These are phyloP conservation scores for Ceratina japonica DNA, from an alignment of 1,140 invertebrate genomes.

Conservation along the genomic window DNA sequence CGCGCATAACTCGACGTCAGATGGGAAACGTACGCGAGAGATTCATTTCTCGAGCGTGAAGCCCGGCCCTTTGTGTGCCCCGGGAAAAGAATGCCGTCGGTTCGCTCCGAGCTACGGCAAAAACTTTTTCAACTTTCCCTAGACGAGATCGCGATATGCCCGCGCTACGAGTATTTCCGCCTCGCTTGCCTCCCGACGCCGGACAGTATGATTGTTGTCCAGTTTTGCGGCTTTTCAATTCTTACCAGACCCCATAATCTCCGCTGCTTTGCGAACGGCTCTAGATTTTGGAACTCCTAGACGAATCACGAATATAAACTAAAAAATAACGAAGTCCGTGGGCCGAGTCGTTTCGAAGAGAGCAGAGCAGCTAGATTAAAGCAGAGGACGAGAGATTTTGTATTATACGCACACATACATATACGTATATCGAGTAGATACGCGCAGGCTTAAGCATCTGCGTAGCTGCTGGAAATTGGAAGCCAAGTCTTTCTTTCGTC, in stretches of 20 bases:
- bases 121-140: conserved; percentile 34
- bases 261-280: too few species aligned
- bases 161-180: conserved; percentile 9
- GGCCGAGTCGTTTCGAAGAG: neutral
- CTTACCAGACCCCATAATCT: neutral
- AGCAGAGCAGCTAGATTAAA: neutral
- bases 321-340: neutral
- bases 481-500: neutral
- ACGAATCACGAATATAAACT: neutral
- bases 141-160: conserved; percentile 21
- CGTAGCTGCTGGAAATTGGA: neutral
- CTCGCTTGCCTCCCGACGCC: neutral
- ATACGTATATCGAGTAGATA: conserved; percentile 16
- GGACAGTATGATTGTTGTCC: conserved; percentile 7
- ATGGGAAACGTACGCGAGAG: conserved; percentile 3
- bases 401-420: neutral
- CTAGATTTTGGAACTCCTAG: neutral
- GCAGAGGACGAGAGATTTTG: neutral
- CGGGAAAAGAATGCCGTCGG: conserved; percentile 22
- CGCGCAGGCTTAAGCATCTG: conserved; percentile 1
- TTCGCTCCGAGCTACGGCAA: conserved; percentile 1
- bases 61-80: conserved; percentile 25
- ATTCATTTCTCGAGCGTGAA: conserved; percentile 39
- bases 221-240: conserved; percentile 23
- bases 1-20: conserved; percentile 38